phyloP scores from a whole-genome alignment of 1,140 invertebrate species.

The roundworm (Caenorhabditis elegans) region DNA sequence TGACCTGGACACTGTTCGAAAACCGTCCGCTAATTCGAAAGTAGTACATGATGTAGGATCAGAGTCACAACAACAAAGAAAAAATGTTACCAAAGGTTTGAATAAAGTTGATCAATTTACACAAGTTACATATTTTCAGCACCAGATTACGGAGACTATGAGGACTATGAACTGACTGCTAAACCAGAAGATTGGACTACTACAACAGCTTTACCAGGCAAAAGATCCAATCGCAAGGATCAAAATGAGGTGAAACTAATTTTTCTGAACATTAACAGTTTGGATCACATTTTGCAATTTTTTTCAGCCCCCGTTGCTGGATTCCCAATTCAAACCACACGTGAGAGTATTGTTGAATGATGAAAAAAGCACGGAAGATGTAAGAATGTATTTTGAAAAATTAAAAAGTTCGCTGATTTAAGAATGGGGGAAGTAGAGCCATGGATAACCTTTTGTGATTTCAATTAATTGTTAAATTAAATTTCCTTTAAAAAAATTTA shows the following conservation, averaged over 20 bases:
- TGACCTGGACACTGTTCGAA: constrained; percentile 3
- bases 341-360: not conserved
- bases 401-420: too few relatives aligned
- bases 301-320: not conserved
- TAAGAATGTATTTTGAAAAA: too few relatives aligned
- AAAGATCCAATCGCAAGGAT: too few relatives aligned
- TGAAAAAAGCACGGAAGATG: not conserved
- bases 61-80: not conserved
- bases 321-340: not conserved
- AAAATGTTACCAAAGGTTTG: not conserved
- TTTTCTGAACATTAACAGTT: too few relatives aligned
- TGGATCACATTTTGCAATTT: too few relatives aligned
- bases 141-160: constrained; percentile 2
- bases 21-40: not conserved
- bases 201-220: too few relatives aligned
- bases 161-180: not conserved
- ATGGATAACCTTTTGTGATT: too few relatives aligned
- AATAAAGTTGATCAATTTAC: too few relatives aligned
- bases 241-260: not conserved
- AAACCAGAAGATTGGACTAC: not conserved
- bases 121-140: not conserved
- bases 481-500: too few relatives aligned
- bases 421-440: too few relatives aligned
- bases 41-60: not conserved
- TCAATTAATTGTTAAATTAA: too few relatives aligned